A percentile compares a stretch with the other conserved stretches of the same genome.
Conservation (phyloP, 2,888 invertebrate genomes). For the Athetis lepigone region DNA sequence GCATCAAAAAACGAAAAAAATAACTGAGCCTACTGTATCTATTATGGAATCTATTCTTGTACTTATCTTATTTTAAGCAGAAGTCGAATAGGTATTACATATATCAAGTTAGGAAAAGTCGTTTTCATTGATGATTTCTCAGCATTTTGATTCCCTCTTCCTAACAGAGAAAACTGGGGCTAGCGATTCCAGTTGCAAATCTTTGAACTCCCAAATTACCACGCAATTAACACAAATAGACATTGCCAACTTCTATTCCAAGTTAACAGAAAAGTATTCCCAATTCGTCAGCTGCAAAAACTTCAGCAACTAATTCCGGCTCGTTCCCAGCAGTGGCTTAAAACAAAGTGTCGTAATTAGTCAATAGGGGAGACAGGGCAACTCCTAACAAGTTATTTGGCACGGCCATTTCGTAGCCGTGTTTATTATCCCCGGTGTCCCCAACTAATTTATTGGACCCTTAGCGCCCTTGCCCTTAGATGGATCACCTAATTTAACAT, state of each 20-base stretch:
- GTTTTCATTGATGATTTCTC: no score
- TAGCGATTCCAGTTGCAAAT: not conserved
- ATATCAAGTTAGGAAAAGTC: no score
- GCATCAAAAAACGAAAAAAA: no score
- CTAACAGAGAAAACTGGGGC: no score
- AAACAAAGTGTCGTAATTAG: slow-evolving; percentile 87
- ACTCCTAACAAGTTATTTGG: slow-evolving; percentile 87
- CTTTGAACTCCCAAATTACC: slow-evolving; percentile 17
- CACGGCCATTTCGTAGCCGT: slow-evolving; percentile 82
- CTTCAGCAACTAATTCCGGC: slow-evolving; percentile 54
- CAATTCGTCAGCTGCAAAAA: slow-evolving; percentile 59
- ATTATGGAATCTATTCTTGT: no score
- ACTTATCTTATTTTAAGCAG: no score
- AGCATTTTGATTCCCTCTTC: no score
- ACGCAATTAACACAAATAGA: slow-evolving; percentile 42
- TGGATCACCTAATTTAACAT: slow-evolving; percentile 89
- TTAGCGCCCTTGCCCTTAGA: slow-evolving; percentile 85
- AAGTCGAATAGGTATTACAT: no score
- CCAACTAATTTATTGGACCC: slow-evolving; percentile 88
- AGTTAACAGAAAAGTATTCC: slow-evolving; percentile 25
- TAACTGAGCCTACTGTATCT: no score
- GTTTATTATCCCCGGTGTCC: slow-evolving; percentile 89
- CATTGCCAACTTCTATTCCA: slow-evolving; percentile 17
- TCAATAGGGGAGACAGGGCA: slow-evolving; percentile 84
- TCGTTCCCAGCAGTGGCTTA: slow-evolving; percentile 63